A percentile compares a stretch with the other conserved stretches of the same genome.
Evolutionary conservation across 1,140 invertebrate genomes (phyloP).

Genomic region (Lordiphosa stackelbergi): DNA sequence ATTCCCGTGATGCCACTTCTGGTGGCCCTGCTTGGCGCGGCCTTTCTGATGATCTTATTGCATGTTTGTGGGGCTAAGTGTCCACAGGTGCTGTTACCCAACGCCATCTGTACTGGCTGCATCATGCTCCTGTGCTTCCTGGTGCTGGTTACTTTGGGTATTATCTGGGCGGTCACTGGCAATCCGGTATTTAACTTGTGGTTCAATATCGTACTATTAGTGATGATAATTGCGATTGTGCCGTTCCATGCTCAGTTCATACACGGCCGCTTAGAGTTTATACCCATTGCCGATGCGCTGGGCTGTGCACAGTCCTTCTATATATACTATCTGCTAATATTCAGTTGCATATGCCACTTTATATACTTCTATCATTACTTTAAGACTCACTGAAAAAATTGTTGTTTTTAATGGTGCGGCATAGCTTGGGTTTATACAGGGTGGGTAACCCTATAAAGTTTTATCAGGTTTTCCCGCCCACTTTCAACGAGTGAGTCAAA

Average conservation of each 20-base stretch:
- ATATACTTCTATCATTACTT: neutral
- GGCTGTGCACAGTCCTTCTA: slow-evolving; percentile 8
- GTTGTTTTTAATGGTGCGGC: neutral
- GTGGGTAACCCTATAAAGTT: too few relatives aligned
- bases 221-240: neutral
- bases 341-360: neutral
- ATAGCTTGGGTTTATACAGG: too few relatives aligned
- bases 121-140: neutral
- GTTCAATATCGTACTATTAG: neutral
- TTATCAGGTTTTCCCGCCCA: too few relatives aligned
- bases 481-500: too few relatives aligned
- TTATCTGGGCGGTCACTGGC: neutral
- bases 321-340: neutral
- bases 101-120: neutral
- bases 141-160: neutral
- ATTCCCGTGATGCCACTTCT: rapidly evolving
- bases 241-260: slow-evolving; percentile 14
- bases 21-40: neutral
- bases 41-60: neutral
- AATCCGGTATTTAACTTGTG: neutral
- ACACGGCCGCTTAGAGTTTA: slow-evolving; percentile 14
- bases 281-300: slow-evolving; percentile 1
- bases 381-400: neutral
- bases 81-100: slow-evolving; percentile 8
- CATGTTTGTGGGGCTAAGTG: slow-evolving; percentile 13